Conservation (phyloP, 2,888 invertebrate species). For the Rhimphoctona megacephalus region DNA sequence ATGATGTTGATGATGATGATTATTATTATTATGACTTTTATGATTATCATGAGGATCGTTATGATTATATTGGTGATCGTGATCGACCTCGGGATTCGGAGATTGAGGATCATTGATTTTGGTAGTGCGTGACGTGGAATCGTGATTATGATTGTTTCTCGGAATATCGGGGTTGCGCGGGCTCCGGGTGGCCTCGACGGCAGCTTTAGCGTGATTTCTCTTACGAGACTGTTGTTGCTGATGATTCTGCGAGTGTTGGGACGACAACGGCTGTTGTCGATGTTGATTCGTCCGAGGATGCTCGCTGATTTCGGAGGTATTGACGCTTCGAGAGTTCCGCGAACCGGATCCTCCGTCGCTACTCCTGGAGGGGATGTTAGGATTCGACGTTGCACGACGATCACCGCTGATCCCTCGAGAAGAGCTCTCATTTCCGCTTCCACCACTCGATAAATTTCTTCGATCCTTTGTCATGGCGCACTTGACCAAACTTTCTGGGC, state of each 20-base stretch:
- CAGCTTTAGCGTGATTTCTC: constrained; percentile 67
- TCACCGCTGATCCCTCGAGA: constrained; percentile 42
- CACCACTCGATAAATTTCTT: constrained; percentile 52
- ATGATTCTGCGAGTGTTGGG: constrained; percentile 58
- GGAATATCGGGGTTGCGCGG: constrained; percentile 74
- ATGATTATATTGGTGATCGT: constrained; percentile 32
- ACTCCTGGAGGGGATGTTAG: background rate
- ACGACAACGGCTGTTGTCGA: constrained; percentile 25
- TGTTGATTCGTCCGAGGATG: constrained; percentile 44
- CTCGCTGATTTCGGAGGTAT: constrained; percentile 51
- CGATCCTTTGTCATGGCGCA: constrained; percentile 80
- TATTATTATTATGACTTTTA: constrained; percentile 31
- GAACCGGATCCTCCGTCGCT: background rate
- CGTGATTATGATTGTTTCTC: constrained; percentile 63
- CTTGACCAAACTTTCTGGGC: constrained; percentile 83
- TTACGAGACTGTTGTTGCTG: constrained; percentile 83
- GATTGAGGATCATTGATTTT: constrained; percentile 39
- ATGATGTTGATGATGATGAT: constrained; percentile 64
- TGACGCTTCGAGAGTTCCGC: constrained; percentile 52
- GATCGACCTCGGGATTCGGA: constrained; percentile 47
- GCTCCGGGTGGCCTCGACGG: constrained; percentile 83
- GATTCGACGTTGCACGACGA: constrained; percentile 35
- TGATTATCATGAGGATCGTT: constrained; percentile 43
- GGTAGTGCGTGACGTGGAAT: constrained; percentile 38
- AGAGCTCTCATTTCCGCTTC: constrained; percentile 52